Evolutionary conservation across 2,113 vertebrate species (phyloP).

Genomic region (Notarius quadriscutis): DNA sequence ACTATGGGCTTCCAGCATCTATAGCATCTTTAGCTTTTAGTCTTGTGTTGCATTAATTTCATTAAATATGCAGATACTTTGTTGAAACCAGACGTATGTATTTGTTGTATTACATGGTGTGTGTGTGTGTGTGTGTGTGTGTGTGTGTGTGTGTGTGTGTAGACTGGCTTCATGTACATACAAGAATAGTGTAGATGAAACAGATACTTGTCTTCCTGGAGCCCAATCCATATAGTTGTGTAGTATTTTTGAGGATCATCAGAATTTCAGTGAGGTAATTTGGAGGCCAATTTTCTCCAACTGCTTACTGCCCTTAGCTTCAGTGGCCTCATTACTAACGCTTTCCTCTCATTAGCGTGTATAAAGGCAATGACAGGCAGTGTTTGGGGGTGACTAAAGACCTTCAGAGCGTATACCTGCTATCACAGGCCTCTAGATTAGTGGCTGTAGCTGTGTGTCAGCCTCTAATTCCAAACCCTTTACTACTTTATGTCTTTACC

Average conservation of each 20-base stretch:
- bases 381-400: slow-evolving; percentile 42
- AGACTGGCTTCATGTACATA: background rate
- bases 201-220: background rate
- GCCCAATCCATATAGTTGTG: background rate
- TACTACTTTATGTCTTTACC: slow-evolving; percentile 52
- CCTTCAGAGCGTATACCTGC: slow-evolving; percentile 44
- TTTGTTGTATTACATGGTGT: background rate
- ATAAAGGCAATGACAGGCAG: slow-evolving; percentile 54
- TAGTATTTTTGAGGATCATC: background rate
- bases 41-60: background rate
- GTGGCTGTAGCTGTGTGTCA: slow-evolving; percentile 46
- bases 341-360: slow-evolving; percentile 55
- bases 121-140: background rate
- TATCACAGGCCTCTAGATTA: slow-evolving; percentile 54
- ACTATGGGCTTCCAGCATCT: background rate
- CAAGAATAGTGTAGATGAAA: background rate
- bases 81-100: background rate
- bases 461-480: slow-evolving; percentile 54
- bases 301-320: slow-evolving; percentile 24
- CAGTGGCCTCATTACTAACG: slow-evolving; percentile 43
- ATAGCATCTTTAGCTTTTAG: background rate
- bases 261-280: slow-evolving; percentile 40
- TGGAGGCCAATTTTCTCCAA: slow-evolving; percentile 19
- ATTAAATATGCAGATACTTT: background rate
- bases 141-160: background rate